Conservation (phyloP, 2,113 vertebrate species). For the Leptodactylus fuscus region DNA sequence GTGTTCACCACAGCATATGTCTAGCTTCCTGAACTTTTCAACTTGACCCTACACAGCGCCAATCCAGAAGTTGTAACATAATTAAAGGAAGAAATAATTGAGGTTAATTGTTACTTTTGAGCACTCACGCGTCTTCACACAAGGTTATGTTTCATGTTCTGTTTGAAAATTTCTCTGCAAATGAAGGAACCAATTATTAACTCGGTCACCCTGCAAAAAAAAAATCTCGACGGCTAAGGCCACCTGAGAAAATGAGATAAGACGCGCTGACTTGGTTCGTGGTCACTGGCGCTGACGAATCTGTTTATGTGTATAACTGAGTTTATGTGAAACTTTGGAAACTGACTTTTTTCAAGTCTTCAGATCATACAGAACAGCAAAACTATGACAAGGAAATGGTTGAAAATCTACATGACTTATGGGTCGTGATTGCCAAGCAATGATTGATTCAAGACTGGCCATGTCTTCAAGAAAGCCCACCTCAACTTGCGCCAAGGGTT, state of each 20-base stretch:
- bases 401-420: not conserved
- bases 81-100: not conserved
- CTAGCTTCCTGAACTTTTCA: not conserved
- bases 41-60: not conserved
- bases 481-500: not conserved
- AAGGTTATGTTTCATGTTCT: not conserved
- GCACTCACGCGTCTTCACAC: not conserved
- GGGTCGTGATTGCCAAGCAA: not conserved
- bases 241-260: slow-evolving; percentile 14
- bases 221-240: not conserved
- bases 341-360: not conserved
- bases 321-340: not conserved
- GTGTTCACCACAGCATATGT: not conserved
- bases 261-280: not conserved
- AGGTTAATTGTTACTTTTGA: slow-evolving; percentile 8
- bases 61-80: not conserved
- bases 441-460: not conserved
- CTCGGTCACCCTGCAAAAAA: not conserved
- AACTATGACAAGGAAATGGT: not conserved
- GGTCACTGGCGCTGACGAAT: not conserved
- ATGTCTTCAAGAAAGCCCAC: not conserved
- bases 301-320: no score
- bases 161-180: slow-evolving; percentile 1
- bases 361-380: not conserved
- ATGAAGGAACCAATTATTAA: not conserved